Percentiles rank a stretch among this genome's conserved stretches.
These are phyloP conservation scores for Tauraco erythrolophus DNA, from an alignment of 2,113 vertebrate species.

Conservation along the genomic window DNA sequence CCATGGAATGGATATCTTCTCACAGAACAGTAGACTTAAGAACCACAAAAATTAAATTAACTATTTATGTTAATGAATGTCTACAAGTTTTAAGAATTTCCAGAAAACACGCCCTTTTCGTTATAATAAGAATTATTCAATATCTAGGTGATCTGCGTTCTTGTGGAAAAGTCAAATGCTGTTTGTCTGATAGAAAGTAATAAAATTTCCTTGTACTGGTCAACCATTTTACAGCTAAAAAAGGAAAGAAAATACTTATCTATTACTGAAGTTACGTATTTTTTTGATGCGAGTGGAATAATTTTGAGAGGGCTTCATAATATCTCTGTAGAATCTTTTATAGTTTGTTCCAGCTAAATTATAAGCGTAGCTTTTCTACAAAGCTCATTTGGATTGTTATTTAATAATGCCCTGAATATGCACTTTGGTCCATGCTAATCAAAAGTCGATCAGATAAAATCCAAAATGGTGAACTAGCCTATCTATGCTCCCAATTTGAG, in stretches of 20 bases:
- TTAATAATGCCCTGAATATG: background rate
- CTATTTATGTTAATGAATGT: background rate
- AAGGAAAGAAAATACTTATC: background rate
- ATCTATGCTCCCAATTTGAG: background rate
- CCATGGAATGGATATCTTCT: background rate
- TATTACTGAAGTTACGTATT: background rate
- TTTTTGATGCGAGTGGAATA: background rate
- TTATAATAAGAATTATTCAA: background rate
- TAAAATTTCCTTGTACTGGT: background rate
- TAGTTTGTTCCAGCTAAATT: background rate
- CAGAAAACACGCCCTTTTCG: background rate
- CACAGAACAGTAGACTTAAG: background rate
- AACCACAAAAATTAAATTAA: rapidly evolving
- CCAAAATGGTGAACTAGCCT: background rate
- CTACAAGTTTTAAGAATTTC: background rate
- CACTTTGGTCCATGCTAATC: background rate
- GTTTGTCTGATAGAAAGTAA: background rate
- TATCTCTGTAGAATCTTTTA: background rate
- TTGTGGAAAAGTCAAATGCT: background rate
- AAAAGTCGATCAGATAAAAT: background rate
- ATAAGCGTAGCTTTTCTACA: background rate
- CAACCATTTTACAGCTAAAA: background rate
- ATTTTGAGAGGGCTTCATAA: background rate
- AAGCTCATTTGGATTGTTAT: background rate
- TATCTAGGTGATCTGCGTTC: background rate